phyloP scores from a whole-genome alignment of 2,888 invertebrate species.

The Chymomyza caudatula region DNA sequence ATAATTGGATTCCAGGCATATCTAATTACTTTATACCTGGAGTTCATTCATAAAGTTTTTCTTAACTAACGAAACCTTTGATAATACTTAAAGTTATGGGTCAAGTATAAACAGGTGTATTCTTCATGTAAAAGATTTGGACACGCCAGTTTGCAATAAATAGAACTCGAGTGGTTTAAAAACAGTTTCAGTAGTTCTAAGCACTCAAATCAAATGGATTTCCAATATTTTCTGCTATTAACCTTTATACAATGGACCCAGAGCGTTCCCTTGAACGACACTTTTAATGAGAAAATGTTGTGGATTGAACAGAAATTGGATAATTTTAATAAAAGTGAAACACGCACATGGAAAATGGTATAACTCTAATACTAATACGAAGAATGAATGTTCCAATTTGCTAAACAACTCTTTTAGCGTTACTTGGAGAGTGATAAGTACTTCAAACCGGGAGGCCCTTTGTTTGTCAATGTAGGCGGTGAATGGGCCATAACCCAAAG shows the following conservation, averaged over 20 bases:
- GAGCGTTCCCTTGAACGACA: neutral
- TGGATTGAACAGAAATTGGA: slow-evolving; percentile 79
- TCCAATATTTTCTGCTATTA: neutral
- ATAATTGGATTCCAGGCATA: too few relatives aligned
- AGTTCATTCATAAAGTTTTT: too few relatives aligned
- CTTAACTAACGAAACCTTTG: neutral
- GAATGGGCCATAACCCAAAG: slow-evolving; percentile 75
- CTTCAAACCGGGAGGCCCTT: slow-evolving; percentile 78
- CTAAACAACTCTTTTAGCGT: too few relatives aligned
- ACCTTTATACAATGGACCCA: neutral
- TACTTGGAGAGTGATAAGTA: slow-evolving; percentile 78
- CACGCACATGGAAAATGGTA: slow-evolving; percentile 79
- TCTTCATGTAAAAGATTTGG: too few relatives aligned
- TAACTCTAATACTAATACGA: neutral
- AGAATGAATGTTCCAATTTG: too few relatives aligned
- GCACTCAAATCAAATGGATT: neutral
- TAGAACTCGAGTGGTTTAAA: neutral
- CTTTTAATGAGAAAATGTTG: slow-evolving; percentile 58
- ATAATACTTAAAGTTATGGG: too few relatives aligned
- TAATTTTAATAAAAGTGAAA: slow-evolving; percentile 80
- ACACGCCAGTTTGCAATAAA: too few relatives aligned
- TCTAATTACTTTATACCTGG: too few relatives aligned
- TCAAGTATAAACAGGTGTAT: too few relatives aligned
- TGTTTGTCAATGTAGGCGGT: slow-evolving; percentile 81
- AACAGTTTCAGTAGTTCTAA: neutral